Evolutionary conservation across 1,140 invertebrate species (phyloP).

Genomic region (Heliconius congener): DNA sequence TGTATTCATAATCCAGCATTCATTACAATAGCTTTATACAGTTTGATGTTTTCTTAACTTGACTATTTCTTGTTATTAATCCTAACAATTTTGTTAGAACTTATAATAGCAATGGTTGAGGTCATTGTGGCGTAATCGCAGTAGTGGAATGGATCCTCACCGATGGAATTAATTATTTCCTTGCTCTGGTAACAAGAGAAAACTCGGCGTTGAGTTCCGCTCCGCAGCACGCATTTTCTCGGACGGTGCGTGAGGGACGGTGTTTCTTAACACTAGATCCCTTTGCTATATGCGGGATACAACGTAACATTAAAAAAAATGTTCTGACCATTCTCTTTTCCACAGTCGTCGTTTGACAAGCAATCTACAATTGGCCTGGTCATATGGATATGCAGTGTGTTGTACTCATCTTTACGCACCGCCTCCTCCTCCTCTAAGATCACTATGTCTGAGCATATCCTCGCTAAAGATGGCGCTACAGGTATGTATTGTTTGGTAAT

Average conservation of each 20-base stretch:
- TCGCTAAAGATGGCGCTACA: slow-evolving; percentile 86
- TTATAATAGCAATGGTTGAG: too few relatives aligned
- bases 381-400: slow-evolving; percentile 96
- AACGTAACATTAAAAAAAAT: background rate
- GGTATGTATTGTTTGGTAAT: slow-evolving; percentile 63
- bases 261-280: too few relatives aligned
- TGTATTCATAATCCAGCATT: background rate
- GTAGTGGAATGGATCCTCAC: background rate
- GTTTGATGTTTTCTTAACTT: background rate
- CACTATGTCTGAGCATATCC: slow-evolving; percentile 88
- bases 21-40: background rate
- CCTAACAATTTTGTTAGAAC: too few relatives aligned
- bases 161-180: background rate
- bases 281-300: background rate
- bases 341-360: slow-evolving; percentile 87
- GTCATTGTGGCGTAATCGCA: too few relatives aligned
- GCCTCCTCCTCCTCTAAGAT: slow-evolving; percentile 90
- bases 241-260: too few relatives aligned
- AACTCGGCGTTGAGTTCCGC: background rate
- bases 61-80: too few relatives aligned
- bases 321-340: slow-evolving; percentile 34
- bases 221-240: too few relatives aligned
- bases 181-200: background rate
- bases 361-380: slow-evolving; percentile 94
- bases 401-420: slow-evolving; percentile 95